These are phyloP conservation scores for Edolisoma coerulescens DNA, from an alignment of 2,113 vertebrate species.

Conservation along the genomic window DNA sequence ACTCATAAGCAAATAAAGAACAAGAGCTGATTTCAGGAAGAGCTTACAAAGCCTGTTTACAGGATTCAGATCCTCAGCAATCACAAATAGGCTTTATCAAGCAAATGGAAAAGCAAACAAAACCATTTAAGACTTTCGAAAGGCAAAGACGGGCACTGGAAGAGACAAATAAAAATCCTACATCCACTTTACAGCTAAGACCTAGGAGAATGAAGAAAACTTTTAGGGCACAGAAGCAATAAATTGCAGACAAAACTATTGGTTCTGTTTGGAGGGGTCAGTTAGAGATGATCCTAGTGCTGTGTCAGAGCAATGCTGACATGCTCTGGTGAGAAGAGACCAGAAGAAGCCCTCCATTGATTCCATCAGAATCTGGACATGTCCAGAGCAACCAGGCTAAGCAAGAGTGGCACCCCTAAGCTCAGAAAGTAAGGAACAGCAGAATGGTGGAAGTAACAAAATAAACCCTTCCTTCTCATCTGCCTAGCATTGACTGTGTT, in stretches of 20 bases:
- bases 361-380: neutral
- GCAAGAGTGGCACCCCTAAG: neutral
- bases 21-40: neutral
- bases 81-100: neutral
- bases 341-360: neutral
- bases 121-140: neutral
- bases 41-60: neutral
- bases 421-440: neutral
- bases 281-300: neutral
- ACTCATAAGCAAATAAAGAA: neutral
- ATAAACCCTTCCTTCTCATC: neutral
- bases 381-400: neutral
- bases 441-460: neutral
- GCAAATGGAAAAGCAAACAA: neutral
- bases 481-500: accelerated
- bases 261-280: neutral
- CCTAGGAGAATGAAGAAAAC: neutral
- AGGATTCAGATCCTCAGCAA: neutral
- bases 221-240: neutral
- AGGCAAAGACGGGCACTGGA: neutral
- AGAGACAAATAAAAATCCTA: neutral
- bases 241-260: neutral
- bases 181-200: neutral
- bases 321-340: neutral
- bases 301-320: neutral